phyloP scores from a whole-genome alignment of 2,113 vertebrate species.

The Myotis davidii region DNA sequence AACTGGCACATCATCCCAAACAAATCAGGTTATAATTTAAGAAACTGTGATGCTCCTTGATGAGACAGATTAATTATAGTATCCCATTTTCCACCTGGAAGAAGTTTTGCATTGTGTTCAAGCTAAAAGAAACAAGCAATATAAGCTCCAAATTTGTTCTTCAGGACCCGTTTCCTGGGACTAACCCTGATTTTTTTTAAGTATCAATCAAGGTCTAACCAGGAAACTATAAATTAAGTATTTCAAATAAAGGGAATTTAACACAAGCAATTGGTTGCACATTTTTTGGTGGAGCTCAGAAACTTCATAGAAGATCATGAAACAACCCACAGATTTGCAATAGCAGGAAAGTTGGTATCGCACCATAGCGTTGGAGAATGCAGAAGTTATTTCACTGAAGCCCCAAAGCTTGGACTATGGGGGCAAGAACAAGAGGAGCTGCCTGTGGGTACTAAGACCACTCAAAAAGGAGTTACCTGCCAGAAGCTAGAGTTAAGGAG shows the following conservation, averaged over 20 bases:
- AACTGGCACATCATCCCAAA: constrained; percentile 31
- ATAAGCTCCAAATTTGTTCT: background rate
- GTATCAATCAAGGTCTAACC: background rate
- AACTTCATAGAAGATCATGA: background rate
- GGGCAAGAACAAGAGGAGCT: background rate
- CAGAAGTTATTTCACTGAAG: background rate
- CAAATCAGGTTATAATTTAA: constrained; percentile 60
- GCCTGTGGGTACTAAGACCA: background rate
- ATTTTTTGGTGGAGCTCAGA: background rate
- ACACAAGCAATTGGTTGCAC: background rate
- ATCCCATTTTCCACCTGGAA: constrained; percentile 44
- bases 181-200: background rate
- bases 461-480: background rate
- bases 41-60: constrained; percentile 12
- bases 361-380: background rate
- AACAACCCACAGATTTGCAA: background rate
- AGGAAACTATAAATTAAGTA: constrained; percentile 23
- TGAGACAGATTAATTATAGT: constrained; percentile 50
- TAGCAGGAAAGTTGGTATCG: background rate
- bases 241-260: constrained; percentile 12
- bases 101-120: background rate
- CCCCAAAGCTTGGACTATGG: background rate
- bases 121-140: constrained; percentile 37
- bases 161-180: background rate
- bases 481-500: background rate